Evolutionary conservation across 2,797 vertebrate species (phyloP).

Genomic region (Dromococcyx pavoninus): DNA sequence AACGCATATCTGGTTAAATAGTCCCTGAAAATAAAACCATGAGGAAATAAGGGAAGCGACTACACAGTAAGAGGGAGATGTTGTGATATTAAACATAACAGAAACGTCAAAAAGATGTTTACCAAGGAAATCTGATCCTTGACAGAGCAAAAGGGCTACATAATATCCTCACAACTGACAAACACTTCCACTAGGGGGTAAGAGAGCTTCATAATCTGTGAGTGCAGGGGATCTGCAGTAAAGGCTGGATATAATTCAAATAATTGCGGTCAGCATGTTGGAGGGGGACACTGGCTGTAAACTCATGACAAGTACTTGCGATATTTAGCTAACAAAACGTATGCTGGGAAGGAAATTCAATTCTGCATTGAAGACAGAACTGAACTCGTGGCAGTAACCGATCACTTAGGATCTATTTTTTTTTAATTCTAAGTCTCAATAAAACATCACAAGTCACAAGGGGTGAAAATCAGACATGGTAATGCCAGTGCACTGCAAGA

Average conservation of each 20-base stretch:
- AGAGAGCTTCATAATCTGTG: slow-evolving; percentile 14
- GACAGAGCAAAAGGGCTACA: background rate
- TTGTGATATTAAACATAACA: background rate
- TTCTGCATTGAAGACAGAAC: background rate
- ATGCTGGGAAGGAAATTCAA: background rate
- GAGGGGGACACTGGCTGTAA: background rate
- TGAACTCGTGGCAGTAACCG: background rate
- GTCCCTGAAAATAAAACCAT: background rate
- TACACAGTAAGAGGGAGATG: background rate
- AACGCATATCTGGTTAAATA: background rate
- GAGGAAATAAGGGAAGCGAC: background rate
- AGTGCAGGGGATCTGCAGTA: background rate
- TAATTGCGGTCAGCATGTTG: background rate
- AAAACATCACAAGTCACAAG: background rate
- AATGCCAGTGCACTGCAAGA: background rate
- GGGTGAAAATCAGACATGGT: background rate
- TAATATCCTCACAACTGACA: background rate
- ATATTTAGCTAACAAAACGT: background rate
- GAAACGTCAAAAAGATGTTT: background rate
- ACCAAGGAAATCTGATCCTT: background rate
- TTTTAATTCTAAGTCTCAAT: background rate
- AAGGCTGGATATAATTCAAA: background rate
- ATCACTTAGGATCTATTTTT: background rate
- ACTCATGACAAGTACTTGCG: background rate
- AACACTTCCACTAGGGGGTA: slow-evolving; percentile 57